Base-by-base conservation (phyloP, 2,113 vertebrate genomes). In the Egretta garzetta region DNA sequence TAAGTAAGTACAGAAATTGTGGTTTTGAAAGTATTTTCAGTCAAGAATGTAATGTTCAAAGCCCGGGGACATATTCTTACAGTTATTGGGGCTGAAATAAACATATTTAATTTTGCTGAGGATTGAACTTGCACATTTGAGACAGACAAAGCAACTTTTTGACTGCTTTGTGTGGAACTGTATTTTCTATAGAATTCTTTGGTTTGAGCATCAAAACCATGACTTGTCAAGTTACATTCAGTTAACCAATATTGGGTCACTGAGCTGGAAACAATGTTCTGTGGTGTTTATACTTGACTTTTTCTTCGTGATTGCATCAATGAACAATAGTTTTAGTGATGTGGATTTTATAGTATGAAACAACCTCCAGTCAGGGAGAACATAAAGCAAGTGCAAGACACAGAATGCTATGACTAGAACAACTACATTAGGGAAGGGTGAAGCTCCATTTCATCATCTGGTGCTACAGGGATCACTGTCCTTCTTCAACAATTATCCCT, bases 231-330 rank as follows among this genome's bases (percentile, higher is more conserved):
- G 72, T 92, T 89, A 63, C 37, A 87, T 96, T 90, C 86, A 70
- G 90, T 97, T 96, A 97, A 97, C 89, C 83, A 93, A 27, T 88
- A 43, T 62, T 92, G 93, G 68, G 55, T 91, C 96, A 95, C 47
- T 97, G 95, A 96, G 59, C 94, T 94, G 94, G 96, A 98, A 97
- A 94, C 58, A 86, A 86, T 91, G 66, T 93, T 96, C 90, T 90
- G 49, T 96, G 93, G 92, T 97, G 97, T 97, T 97, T 98, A 96
- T 86, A 94, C 87, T 92, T 97, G 88, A 88, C 88, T 96, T 97
- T 97, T 98, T 98, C 97, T 97, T 96, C 95, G 95, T 98, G 98
- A 98, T 93, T 97, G 97, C 98, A 97, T 96, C 96, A 87, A 86
- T 98, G 97, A 97, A 94, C 97, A 98, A 97, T 90, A 89, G 95